A percentile compares a stretch with the other conserved stretches of the same genome.
These are phyloP conservation scores for Morphnarchus princeps DNA, from an alignment of 2,113 vertebrate species.

Conservation along the genomic window DNA sequence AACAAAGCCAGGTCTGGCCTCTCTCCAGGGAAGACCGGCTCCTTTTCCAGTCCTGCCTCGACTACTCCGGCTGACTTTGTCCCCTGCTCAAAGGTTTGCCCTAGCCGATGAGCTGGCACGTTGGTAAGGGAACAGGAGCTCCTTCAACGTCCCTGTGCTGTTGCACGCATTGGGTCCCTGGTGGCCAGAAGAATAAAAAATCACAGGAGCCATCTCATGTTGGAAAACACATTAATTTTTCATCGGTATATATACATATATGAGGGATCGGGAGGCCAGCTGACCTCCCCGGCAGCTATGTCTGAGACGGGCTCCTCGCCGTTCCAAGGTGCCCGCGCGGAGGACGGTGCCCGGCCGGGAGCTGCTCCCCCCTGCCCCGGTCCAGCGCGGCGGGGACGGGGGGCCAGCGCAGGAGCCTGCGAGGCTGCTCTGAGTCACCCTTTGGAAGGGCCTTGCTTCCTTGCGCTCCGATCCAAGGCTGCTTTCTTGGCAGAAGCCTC, in stretches of 20 bases:
- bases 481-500: conserved; percentile 35
- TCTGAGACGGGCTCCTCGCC: background rate
- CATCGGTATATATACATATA: no score
- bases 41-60: background rate
- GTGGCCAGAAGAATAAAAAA: background rate
- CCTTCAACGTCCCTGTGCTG: background rate
- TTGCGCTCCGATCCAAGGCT: background rate
- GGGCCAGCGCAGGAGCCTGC: background rate
- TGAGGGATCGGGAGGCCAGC: background rate
- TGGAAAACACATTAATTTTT: background rate
- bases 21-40: background rate
- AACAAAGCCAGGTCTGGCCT: background rate
- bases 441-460: conserved; percentile 1
- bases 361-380: rapidly evolving
- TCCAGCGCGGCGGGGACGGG: rapidly evolving
- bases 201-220: background rate
- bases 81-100: background rate
- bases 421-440: conserved; percentile 16
- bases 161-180: background rate
- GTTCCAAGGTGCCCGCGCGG: background rate
- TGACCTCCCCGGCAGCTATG: background rate
- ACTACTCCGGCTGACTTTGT: background rate
- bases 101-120: background rate
- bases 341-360: background rate
- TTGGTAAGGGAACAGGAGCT: background rate